Conservation (phyloP, 1,140 invertebrate genomes). For the Megalopta genalis region DNA sequence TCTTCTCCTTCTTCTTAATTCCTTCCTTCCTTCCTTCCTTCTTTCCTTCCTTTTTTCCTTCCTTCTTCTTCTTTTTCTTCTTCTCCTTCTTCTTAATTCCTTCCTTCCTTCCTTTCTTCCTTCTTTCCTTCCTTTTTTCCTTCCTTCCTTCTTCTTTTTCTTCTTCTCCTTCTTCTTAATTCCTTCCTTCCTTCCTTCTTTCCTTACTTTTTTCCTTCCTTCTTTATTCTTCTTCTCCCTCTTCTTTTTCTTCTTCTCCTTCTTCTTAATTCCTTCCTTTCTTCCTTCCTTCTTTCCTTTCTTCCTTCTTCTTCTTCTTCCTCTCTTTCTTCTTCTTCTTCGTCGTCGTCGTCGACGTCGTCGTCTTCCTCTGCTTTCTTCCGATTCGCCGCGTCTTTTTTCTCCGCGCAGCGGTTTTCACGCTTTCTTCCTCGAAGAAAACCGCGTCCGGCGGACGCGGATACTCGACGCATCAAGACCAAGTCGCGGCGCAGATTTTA, state of each 20-base stretch:
- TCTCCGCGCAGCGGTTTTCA: background rate
- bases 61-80: background rate
- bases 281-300: constrained; percentile 1
- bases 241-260: background rate
- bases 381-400: background rate
- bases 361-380: constrained; percentile 5
- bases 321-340: background rate
- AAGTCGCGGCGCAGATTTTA: too few relatives aligned
- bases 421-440: too few relatives aligned
- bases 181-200: too few relatives aligned
- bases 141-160: background rate
- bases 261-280: background rate
- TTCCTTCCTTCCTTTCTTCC: background rate
- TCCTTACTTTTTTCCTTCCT: background rate
- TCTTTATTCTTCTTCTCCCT: background rate
- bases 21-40: too few relatives aligned
- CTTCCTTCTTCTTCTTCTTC: background rate
- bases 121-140: too few relatives aligned
- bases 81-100: too few relatives aligned
- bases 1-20: background rate
- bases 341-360: too few relatives aligned
- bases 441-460: too few relatives aligned
- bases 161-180: background rate
- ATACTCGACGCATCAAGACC: too few relatives aligned
- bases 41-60: background rate